A percentile compares a stretch with the other conserved stretches of the same genome.
These are phyloP conservation scores for Acleris sparsana DNA, from an alignment of 2,888 invertebrate genomes.

Conservation along the genomic window DNA sequence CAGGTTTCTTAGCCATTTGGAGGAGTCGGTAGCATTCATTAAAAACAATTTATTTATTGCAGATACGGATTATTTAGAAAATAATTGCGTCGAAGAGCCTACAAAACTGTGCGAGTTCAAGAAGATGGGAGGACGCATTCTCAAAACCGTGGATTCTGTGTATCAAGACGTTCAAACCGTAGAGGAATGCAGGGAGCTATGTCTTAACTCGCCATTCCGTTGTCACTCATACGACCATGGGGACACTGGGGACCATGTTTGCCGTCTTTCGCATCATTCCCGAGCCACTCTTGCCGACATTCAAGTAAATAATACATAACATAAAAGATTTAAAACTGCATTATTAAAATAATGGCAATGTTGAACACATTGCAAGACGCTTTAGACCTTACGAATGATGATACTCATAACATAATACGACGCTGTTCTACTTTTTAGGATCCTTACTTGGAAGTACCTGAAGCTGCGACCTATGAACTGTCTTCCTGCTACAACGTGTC, in stretches of 20 bases:
- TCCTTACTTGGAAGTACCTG: conserved; percentile 94
- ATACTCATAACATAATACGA: too few relatives aligned
- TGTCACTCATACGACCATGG: conserved; percentile 98
- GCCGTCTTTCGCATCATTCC: conserved; percentile 95
- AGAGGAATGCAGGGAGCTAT: conserved; percentile 94
- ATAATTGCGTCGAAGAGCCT: conserved; percentile 97
- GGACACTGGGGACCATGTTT: conserved; percentile 96
- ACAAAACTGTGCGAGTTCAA: conserved; percentile 97
- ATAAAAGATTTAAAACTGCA: background rate
- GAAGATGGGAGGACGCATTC: conserved; percentile 92
- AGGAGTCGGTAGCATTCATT: background rate
- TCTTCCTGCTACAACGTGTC: conserved; percentile 97
- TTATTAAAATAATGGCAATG: background rate
- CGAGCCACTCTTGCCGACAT: conserved; percentile 94
- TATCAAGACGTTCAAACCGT: conserved; percentile 94
- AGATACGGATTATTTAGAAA: conserved; percentile 93
- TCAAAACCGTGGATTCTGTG: conserved; percentile 97
- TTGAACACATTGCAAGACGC: too few relatives aligned
- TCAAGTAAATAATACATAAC: conserved; percentile 80
- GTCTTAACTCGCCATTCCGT: conserved; percentile 93
- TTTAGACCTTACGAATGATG: too few relatives aligned
- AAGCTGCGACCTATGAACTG: conserved; percentile 95
- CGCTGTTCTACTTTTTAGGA: conserved; percentile 79
- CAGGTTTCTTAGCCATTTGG: too few relatives aligned
- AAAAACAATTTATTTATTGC: conserved; percentile 32